phyloP scores from a whole-genome alignment of 2,888 invertebrate genomes.

The Eupeodes latifasciatus region DNA sequence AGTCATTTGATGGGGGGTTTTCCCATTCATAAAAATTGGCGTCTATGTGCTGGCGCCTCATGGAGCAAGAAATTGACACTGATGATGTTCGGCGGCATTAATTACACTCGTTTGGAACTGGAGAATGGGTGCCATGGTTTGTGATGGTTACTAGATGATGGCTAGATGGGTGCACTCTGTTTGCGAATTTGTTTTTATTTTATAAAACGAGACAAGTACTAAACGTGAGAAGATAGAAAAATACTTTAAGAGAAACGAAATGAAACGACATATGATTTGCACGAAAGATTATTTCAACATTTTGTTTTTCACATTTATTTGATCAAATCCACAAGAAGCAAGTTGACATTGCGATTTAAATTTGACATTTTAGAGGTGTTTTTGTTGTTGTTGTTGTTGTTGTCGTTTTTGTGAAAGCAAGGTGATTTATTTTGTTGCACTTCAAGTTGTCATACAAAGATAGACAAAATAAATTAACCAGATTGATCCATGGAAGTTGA shows the following conservation, averaged over 20 bases:
- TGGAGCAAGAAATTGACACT: constrained; percentile 68
- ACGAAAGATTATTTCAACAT: constrained; percentile 39
- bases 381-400: too few relatives aligned
- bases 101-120: constrained; percentile 61
- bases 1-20: constrained; percentile 42
- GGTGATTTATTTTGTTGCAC: neutral
- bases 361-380: constrained; percentile 46
- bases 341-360: constrained; percentile 54
- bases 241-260: constrained; percentile 62
- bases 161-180: constrained; percentile 55
- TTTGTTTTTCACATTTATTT: neutral
- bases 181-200: constrained; percentile 24
- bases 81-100: constrained; percentile 68
- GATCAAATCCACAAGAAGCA: constrained; percentile 11
- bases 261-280: constrained; percentile 30
- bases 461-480: constrained; percentile 2
- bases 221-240: constrained; percentile 44
- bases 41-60: constrained; percentile 72
- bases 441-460: neutral
- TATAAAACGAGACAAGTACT: too few relatives aligned
- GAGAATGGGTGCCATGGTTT: too few relatives aligned
- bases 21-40: constrained; percentile 75
- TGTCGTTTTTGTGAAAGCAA: constrained; percentile 27
- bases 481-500: constrained; percentile 5
- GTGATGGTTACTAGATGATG: too few relatives aligned